A percentile compares a stretch with the other conserved stretches of the same genome.
phyloP scores from a whole-genome alignment of 2,888 invertebrate genomes.

The Plagodis dolabraria region DNA sequence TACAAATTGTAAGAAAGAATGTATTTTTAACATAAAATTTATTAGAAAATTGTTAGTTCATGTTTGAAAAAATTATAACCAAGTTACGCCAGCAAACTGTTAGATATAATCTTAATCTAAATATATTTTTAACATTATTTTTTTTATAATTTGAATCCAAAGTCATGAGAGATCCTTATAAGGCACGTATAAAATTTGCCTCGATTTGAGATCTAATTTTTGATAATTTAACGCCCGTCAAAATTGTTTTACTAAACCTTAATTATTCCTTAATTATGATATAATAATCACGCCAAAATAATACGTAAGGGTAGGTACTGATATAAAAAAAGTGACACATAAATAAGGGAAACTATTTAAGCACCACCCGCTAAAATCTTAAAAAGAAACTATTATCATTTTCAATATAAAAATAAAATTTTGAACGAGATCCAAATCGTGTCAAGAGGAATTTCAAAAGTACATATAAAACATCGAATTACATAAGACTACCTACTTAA shows the following conservation, averaged over 20 bases:
- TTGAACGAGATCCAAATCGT: slow-evolving; percentile 72
- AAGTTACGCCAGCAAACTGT: slow-evolving; percentile 52
- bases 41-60: slow-evolving; percentile 65
- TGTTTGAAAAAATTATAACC: slow-evolving; percentile 55
- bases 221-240: slow-evolving; percentile 67
- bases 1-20: slow-evolving; percentile 66
- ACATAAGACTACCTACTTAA: slow-evolving; percentile 69
- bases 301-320: slow-evolving; percentile 73
- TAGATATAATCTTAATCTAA: slow-evolving; percentile 54
- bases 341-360: slow-evolving; percentile 54
- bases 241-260: slow-evolving; percentile 61
- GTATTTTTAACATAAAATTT: slow-evolving; percentile 64
- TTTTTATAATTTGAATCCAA: slow-evolving; percentile 61
- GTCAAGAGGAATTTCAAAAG: slow-evolving; percentile 56
- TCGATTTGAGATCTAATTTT: slow-evolving; percentile 79
- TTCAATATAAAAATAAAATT: slow-evolving; percentile 61
- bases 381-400: slow-evolving; percentile 46
- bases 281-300: slow-evolving; percentile 67
- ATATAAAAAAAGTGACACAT: slow-evolving; percentile 34
- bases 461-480: slow-evolving; percentile 60
- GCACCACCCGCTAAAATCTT: slow-evolving; percentile 76
- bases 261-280: slow-evolving; percentile 47
- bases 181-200: slow-evolving; percentile 64
- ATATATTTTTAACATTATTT: slow-evolving; percentile 58
- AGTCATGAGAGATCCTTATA: slow-evolving; percentile 73